Evolutionary conservation across 2,888 invertebrate genomes (phyloP).

Genomic region (Leptopterna dolabrata): DNA sequence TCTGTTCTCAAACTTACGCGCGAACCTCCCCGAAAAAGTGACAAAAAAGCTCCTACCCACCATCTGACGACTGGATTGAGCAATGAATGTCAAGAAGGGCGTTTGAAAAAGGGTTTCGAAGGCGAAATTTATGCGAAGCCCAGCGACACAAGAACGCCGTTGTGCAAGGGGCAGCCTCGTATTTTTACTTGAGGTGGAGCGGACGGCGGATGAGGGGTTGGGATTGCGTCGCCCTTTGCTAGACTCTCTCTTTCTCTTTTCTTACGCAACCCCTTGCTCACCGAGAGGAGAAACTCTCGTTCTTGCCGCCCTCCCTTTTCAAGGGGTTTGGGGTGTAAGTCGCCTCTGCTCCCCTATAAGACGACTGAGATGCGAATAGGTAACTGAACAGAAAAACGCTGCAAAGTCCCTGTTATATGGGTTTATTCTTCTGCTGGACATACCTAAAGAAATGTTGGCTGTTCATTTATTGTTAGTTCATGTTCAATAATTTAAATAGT

Average conservation of each 20-base stretch:
- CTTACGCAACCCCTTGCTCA: constrained; percentile 24
- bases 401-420: too few relatives aligned
- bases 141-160: neutral
- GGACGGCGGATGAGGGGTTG: neutral
- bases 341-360: neutral
- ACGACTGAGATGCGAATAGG: neutral
- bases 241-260: constrained; percentile 44
- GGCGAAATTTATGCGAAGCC: neutral
- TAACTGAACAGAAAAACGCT: too few relatives aligned
- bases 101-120: neutral
- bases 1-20: too few relatives aligned
- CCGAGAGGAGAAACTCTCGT: constrained; percentile 1
- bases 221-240: constrained; percentile 23
- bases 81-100: neutral
- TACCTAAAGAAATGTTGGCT: too few relatives aligned
- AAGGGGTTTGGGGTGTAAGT: neutral
- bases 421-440: too few relatives aligned
- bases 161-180: constrained; percentile 18
- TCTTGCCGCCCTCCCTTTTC: neutral
- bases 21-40: too few relatives aligned
- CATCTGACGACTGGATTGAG: neutral
- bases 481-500: too few relatives aligned
- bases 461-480: too few relatives aligned
- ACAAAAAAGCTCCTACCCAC: too few relatives aligned
- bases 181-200: neutral